Evolutionary conservation across 2,888 invertebrate genomes (phyloP).

Genomic region (Flabesymbios commensalis): DNA sequence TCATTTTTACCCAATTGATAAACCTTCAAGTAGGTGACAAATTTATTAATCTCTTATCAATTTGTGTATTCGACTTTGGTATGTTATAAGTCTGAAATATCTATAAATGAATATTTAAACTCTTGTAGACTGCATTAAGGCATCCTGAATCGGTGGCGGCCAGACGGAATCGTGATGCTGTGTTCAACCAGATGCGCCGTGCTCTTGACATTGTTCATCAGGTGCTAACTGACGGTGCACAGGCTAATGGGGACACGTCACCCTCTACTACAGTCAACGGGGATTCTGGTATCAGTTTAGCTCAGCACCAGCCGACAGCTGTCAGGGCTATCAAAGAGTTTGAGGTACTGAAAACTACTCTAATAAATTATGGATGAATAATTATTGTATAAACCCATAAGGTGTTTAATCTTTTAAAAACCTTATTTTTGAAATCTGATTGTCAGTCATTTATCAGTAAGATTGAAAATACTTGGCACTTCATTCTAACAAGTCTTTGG

Average conservation of each 20-base stretch:
- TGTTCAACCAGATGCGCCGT: conserved; percentile 90
- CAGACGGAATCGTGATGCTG: conserved; percentile 93
- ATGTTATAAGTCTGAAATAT: too few species aligned
- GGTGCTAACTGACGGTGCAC: conserved; percentile 92
- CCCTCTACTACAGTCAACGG: conserved; percentile 47
- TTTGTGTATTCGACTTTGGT: too few species aligned
- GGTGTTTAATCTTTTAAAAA: too few species aligned
- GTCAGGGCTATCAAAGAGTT: conserved; percentile 82
- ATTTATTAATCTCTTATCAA: too few species aligned
- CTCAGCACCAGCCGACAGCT: conserved; percentile 65
- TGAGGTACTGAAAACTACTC: conserved; percentile 69
- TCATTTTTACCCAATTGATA: too few species aligned
- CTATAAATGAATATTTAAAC: too few species aligned
- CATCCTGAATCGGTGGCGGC: conserved; percentile 93
- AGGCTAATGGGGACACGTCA: conserved; percentile 38
- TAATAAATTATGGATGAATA: neutral
- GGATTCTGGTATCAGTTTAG: conserved; percentile 60
- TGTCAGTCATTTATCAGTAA: too few species aligned
- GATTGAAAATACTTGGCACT: too few species aligned
- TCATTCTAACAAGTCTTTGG: too few species aligned
- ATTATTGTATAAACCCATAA: neutral
- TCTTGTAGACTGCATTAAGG: conserved; percentile 80
- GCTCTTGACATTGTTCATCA: conserved; percentile 97
- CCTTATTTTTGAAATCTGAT: too few species aligned
- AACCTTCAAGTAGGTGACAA: too few species aligned